Evolutionary conservation across 2,888 invertebrate species (phyloP).

Genomic region (Schrankia costaestrigalis): DNA sequence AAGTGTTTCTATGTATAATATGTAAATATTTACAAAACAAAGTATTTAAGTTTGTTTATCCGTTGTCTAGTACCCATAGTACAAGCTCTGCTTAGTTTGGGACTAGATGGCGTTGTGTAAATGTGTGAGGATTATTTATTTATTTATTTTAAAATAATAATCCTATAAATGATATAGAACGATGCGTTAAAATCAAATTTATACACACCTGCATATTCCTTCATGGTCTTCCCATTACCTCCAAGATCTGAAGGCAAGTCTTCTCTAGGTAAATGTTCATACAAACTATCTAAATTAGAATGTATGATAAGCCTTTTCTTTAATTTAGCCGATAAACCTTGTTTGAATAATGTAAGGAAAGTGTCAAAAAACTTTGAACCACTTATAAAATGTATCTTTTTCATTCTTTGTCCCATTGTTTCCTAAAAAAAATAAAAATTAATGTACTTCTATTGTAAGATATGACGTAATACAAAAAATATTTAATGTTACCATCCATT

Average conservation of each 20-base stretch:
- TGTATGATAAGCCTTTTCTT: slow-evolving; percentile 4
- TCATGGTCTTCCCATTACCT: slow-evolving; percentile 1
- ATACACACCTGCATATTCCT: slow-evolving; percentile 2
- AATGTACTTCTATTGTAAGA: no score
- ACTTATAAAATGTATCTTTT: slow-evolving; percentile 4
- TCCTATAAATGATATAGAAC: no score
- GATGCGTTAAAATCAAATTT: no score
- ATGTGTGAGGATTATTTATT: no score
- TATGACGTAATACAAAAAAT: no score
- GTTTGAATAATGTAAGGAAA: not conserved
- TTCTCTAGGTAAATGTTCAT: slow-evolving; percentile 1
- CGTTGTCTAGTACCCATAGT: no score
- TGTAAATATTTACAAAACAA: no score
- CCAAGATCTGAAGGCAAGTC: slow-evolving; percentile 1
- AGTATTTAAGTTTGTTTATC: no score
- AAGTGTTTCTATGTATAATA: no score
- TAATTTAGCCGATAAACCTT: slow-evolving; percentile 2
- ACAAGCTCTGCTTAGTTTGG: no score
- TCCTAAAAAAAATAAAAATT: not conserved
- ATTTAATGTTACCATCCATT: no score
- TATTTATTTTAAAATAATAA: not conserved
- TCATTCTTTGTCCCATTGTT: slow-evolving; percentile 3
- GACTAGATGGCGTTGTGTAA: no score
- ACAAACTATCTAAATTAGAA: slow-evolving; percentile 2
- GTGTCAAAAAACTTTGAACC: slow-evolving; percentile 2